phyloP scores from a whole-genome alignment of 2,113 vertebrate genomes.

The Tupaia tana region DNA sequence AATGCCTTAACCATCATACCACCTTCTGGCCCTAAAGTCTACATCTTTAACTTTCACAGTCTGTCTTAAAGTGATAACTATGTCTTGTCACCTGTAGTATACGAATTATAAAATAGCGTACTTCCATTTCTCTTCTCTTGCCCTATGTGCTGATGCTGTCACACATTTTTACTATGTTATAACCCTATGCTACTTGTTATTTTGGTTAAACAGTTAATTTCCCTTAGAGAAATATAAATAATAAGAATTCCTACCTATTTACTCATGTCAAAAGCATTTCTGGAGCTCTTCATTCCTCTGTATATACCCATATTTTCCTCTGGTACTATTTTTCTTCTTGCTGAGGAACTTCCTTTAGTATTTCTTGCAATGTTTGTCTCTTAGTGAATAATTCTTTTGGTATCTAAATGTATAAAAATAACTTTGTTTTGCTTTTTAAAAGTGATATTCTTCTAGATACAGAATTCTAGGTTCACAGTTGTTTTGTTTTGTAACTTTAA shows the following conservation, averaged over 20 bases:
- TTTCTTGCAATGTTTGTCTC: neutral
- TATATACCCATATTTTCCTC: neutral
- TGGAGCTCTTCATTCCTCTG: neutral
- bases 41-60: neutral
- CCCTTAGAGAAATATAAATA: neutral
- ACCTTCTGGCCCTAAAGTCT: too few species aligned
- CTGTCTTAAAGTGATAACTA: neutral
- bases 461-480: neutral
- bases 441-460: neutral
- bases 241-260: neutral
- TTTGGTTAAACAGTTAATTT: neutral
- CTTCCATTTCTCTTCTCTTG: neutral
- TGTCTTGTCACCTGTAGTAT: neutral
- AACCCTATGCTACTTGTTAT: neutral
- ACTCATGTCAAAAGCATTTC: neutral
- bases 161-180: neutral
- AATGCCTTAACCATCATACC: too few species aligned
- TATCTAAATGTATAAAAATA: constrained; percentile 8
- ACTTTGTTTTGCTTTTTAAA: constrained; percentile 1
- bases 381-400: neutral
- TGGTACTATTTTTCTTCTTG: neutral
- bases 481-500: neutral
- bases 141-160: neutral
- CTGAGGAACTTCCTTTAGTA: neutral
- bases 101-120: neutral